These are phyloP conservation scores for Mormyrops boulengeri DNA, from an alignment of 2,797 vertebrate species.

Conservation along the genomic window DNA sequence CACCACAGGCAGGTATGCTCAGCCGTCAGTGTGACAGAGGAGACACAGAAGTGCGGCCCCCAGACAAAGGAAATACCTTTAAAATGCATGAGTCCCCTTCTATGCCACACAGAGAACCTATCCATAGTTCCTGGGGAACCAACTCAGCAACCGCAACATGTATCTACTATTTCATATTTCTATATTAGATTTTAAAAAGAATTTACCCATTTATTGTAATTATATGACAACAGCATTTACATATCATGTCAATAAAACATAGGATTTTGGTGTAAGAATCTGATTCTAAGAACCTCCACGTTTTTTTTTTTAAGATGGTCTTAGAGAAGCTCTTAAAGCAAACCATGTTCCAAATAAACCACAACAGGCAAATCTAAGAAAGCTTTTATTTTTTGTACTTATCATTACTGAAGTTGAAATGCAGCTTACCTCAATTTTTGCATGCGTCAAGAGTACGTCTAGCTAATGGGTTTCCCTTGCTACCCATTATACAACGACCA, in stretches of 20 bases:
- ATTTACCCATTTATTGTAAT: not conserved
- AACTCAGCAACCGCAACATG: not conserved
- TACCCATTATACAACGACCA: slow-evolving; percentile 23
- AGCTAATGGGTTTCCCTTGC: slow-evolving; percentile 19
- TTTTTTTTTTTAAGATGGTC: slow-evolving; percentile 23
- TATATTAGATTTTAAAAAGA: not conserved
- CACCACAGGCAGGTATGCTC: not conserved
- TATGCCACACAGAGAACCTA: not conserved
- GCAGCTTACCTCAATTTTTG: slow-evolving; percentile 22
- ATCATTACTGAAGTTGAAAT: slow-evolving; percentile 28
- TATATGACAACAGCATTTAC: not conserved
- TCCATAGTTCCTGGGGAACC: not conserved
- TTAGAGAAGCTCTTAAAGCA: slow-evolving; percentile 34
- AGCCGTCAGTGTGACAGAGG: not conserved
- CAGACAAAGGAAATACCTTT: not conserved
- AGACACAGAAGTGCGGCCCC: not conserved
- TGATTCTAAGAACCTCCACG: not conserved
- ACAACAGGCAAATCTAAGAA: slow-evolving; percentile 9
- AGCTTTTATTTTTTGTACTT: slow-evolving; percentile 21
- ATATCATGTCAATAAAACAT: not conserved
- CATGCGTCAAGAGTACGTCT: slow-evolving; percentile 2
- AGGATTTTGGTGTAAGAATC: not conserved
- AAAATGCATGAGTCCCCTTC: not conserved
- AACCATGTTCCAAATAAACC: slow-evolving; percentile 27
- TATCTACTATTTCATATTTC: not conserved